Evolutionary conservation across 1,140 invertebrate species (phyloP), one percentile per base, ranked within the genome.

Genomic region (Diachasmimorpha longicaudata): DNA sequence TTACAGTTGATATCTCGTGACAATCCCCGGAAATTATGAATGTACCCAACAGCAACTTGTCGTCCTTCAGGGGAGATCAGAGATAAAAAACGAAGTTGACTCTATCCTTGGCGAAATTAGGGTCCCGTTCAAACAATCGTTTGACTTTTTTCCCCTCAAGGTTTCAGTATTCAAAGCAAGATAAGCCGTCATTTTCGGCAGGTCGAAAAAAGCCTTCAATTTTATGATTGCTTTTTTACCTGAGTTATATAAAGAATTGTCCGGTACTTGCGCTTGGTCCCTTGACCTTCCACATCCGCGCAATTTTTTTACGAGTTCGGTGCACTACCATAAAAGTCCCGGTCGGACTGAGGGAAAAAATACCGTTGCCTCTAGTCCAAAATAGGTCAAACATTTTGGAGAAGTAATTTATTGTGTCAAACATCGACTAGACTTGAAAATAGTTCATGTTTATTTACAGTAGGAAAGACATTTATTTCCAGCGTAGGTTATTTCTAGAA

Each of bases 221-320:
- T 52, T 52, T 52, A 52, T 52, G 48, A 52, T 52, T 2, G 11
- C 19, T n/a, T 52, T 52, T 52, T 52, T 52, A 52, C 48, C 48
- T 52, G 48, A 52, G 48, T 52, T 19, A n/a, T 16, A 52, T 52
- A 52, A 52, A 13, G 48, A 52, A 52, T 52, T 46, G 44, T 46
- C 48, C 11, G 48, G 48, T 19, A 52, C 48, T 52, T 52, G 48
- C 48, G 48, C 9, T 10, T 2, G 4, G 31, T 31, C 31, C 48
- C 48, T 80, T 85, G 84, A 85, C 84, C 83, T 85, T 85, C 82
- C 80, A 69, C 76, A 80, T 79, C 77, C 16, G 9, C 36, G 25
- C 70, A 72, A 77, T 67, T 84, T 85, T 84, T 85, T 83, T 84
- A 84, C 80, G 82, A 84, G 74, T 79, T 80, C 79, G 78, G 39